Conservation (phyloP, 2,113 vertebrate genomes). For the Sorex fumeus region DNA sequence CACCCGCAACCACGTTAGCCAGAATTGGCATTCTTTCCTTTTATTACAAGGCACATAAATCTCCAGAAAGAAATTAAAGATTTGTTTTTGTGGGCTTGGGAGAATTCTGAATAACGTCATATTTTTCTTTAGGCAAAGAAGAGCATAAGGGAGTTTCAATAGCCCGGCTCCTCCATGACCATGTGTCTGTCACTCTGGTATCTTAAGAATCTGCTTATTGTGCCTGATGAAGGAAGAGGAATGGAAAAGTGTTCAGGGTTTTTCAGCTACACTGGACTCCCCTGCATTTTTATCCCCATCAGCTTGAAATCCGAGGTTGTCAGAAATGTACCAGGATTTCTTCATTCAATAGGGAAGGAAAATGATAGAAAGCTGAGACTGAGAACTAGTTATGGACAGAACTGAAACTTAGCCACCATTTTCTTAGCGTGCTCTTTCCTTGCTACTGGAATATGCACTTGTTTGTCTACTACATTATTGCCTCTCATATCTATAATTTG, state of each 20-base stretch:
- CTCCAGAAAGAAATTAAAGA: slow-evolving; percentile 2
- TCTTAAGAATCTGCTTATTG: background rate
- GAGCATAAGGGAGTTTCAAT: background rate
- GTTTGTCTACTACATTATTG: background rate
- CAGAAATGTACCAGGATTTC: background rate
- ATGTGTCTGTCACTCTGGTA: background rate
- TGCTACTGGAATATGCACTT: background rate
- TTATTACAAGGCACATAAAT: background rate
- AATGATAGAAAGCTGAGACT: background rate
- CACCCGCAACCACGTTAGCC: background rate
- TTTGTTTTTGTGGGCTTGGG: background rate
- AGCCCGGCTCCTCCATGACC: background rate
- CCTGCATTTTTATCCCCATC: background rate
- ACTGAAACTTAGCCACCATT: background rate
- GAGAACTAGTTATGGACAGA: background rate
- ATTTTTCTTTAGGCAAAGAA: slow-evolving; percentile 24
- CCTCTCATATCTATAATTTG: background rate
- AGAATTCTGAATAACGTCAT: background rate
- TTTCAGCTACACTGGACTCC: background rate
- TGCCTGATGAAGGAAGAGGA: background rate
- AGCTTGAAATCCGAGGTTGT: background rate
- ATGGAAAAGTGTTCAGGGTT: background rate
- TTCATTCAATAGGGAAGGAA: background rate
- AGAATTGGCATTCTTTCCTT: background rate
- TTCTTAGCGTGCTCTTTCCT: background rate